Conservation (phyloP, 2,888 invertebrate genomes). For the Mythimna vitellina region DNA sequence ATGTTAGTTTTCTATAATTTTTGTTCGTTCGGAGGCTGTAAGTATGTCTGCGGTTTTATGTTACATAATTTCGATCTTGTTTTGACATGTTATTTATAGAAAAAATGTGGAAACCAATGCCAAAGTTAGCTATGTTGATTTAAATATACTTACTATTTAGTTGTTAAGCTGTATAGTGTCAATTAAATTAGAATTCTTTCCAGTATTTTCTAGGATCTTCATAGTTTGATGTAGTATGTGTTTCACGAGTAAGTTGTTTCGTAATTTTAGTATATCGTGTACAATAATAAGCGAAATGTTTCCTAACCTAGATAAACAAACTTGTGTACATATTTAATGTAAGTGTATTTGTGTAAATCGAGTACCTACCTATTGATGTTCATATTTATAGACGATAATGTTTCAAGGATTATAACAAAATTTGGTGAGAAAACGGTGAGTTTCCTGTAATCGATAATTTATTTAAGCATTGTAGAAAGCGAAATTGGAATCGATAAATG, state of each 20-base stretch:
- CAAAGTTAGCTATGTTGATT: constrained; percentile 91
- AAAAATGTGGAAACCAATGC: constrained; percentile 89
- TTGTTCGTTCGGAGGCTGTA: constrained; percentile 80
- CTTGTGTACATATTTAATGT: constrained; percentile 84
- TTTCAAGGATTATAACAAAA: constrained; percentile 75
- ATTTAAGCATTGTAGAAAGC: constrained; percentile 86
- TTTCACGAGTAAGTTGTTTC: constrained; percentile 84
- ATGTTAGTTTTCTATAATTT: constrained; percentile 79
- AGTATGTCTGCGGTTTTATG: constrained; percentile 72
- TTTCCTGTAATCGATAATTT: constrained; percentile 89
- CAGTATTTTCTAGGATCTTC: constrained; percentile 89
- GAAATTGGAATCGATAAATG: constrained; percentile 85
- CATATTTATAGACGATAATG: constrained; percentile 85
- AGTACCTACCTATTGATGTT: constrained; percentile 89
- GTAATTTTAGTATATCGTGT: constrained; percentile 86
- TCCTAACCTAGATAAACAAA: constrained; percentile 88
- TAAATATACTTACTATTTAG: constrained; percentile 82
- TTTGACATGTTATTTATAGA: constrained; percentile 87
- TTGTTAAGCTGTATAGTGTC: constrained; percentile 90
- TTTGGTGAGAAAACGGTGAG: constrained; percentile 85
- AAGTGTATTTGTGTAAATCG: constrained; percentile 86
- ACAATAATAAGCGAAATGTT: constrained; percentile 88
- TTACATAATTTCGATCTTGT: constrained; percentile 85
- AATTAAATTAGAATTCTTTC: constrained; percentile 87
- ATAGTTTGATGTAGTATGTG: constrained; percentile 86